These are phyloP conservation scores for Molanna angustata DNA, from an alignment of 2,888 invertebrate genomes.

Conservation along the genomic window DNA sequence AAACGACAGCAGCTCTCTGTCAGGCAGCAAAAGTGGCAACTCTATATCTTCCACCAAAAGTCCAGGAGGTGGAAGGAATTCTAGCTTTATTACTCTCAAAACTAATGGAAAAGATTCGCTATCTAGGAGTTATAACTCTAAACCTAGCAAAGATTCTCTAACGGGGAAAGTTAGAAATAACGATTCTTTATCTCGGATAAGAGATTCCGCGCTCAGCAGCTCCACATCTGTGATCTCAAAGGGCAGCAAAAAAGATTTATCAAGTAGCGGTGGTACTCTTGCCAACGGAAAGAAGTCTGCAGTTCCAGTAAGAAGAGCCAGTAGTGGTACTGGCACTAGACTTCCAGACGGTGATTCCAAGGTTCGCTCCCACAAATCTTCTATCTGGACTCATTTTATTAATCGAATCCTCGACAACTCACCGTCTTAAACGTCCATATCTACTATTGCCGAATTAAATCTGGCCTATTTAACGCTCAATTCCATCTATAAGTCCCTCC, in stretches of 20 bases:
- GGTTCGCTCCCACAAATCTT: slow-evolving; percentile 68
- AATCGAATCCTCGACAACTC: slow-evolving; percentile 54
- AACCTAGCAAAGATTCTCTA: slow-evolving; percentile 50
- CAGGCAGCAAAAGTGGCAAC: slow-evolving; percentile 40
- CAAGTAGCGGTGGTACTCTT: slow-evolving; percentile 34
- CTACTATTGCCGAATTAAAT: slow-evolving; percentile 15
- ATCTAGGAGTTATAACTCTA: slow-evolving; percentile 37
- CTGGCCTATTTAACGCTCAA: slow-evolving; percentile 24
- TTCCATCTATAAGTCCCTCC: slow-evolving; percentile 20
- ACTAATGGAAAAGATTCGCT: slow-evolving; percentile 26
- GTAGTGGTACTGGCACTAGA: slow-evolving; percentile 45
- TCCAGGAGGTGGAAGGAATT: slow-evolving; percentile 37
- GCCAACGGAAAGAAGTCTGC: slow-evolving; percentile 35
- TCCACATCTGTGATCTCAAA: slow-evolving; percentile 27
- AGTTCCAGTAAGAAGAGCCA: slow-evolving; percentile 37
- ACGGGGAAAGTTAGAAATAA: slow-evolving; percentile 52
- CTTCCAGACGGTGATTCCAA: slow-evolving; percentile 53
- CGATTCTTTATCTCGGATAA: slow-evolving; percentile 49
- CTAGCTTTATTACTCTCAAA: slow-evolving; percentile 39
- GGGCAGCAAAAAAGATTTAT: slow-evolving; percentile 31
- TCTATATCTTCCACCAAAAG: slow-evolving; percentile 40
- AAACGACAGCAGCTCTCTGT: slow-evolving; percentile 36
- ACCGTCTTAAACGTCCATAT: slow-evolving; percentile 37
- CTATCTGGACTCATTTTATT: slow-evolving; percentile 68
- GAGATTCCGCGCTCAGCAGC: slow-evolving; percentile 36